Conservation (phyloP, 2,113 vertebrate genomes). For the Dicaeum eximium region DNA sequence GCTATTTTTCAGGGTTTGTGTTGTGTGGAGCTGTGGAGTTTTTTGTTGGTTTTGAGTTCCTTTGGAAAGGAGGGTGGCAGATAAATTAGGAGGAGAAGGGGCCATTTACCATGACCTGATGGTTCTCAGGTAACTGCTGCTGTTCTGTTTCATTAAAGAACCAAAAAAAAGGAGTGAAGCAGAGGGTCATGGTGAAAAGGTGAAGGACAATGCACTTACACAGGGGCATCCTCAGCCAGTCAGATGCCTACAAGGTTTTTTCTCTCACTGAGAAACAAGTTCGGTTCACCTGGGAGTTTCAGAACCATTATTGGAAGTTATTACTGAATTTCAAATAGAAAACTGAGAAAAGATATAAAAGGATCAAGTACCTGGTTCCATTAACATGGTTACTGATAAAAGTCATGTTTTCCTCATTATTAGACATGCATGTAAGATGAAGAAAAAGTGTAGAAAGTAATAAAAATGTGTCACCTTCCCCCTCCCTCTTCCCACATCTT, state of each 20-base stretch:
- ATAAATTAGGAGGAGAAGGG: not conserved
- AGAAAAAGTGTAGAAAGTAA: slow-evolving; percentile 74
- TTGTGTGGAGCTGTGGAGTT: not conserved
- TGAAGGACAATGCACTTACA: not conserved
- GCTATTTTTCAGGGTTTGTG: not conserved
- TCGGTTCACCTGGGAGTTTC: slow-evolving; percentile 31
- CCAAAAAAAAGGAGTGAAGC: slow-evolving; percentile 21
- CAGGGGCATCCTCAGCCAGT: slow-evolving; percentile 6
- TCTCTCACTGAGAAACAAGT: slow-evolving; percentile 33
- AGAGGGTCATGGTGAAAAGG: not conserved
- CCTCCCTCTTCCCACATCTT: slow-evolving; percentile 58
- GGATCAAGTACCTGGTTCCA: slow-evolving; percentile 71
- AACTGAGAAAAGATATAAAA: slow-evolving; percentile 73
- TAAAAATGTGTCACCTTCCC: slow-evolving; percentile 73
- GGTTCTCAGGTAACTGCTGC: not conserved
- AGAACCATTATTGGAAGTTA: slow-evolving; percentile 51
- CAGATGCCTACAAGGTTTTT: slow-evolving; percentile 14
- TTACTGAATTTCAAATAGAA: slow-evolving; percentile 68
- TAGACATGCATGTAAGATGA: slow-evolving; percentile 76
- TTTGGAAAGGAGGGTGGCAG: not conserved
- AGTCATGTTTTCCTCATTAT: slow-evolving; percentile 73
- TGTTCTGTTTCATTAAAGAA: not conserved
- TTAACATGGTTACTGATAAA: slow-evolving; percentile 76
- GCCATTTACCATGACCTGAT: not conserved
- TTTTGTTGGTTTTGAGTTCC: not conserved